These are phyloP conservation scores for Caenorhabditis tropicalis DNA, from an alignment of 1,140 invertebrate genomes.

Conservation along the genomic window DNA sequence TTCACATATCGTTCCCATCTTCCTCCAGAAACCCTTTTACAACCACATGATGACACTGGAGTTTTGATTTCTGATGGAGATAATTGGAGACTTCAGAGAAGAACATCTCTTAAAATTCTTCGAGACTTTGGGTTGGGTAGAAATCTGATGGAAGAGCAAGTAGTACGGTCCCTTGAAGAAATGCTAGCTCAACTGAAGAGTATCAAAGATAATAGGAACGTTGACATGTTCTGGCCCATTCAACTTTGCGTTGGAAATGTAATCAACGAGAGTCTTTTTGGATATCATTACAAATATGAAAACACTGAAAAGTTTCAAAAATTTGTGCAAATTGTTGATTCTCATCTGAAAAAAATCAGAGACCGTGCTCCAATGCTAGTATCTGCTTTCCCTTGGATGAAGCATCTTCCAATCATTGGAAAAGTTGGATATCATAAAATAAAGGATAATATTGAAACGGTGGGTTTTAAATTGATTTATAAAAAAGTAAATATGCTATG, in stretches of 20 bases:
- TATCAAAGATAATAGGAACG: neutral
- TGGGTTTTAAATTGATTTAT: neutral
- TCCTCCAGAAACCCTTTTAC: neutral
- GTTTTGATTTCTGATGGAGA: constrained; percentile 32
- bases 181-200: neutral
- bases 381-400: constrained; percentile 14
- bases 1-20: neutral
- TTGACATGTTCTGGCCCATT: constrained; percentile 29
- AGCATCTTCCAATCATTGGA: constrained; percentile 39
- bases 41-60: neutral
- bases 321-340: neutral
- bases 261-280: constrained; percentile 26
- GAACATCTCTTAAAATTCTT: constrained; percentile 33
- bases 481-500: neutral
- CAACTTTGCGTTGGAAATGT: constrained; percentile 24
- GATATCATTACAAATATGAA: constrained; percentile 30
- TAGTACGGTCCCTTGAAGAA: neutral
- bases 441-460: neutral
- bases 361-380: neutral
- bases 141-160: constrained; percentile 48
- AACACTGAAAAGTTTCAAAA: neutral
- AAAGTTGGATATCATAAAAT: neutral
- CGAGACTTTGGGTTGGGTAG: constrained; percentile 37
- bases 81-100: constrained; percentile 47
- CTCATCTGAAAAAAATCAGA: neutral